Percentiles rank a stretch among this genome's conserved stretches.
phyloP scores from a whole-genome alignment of 2,113 vertebrate genomes.

The Pitta sordida region DNA sequence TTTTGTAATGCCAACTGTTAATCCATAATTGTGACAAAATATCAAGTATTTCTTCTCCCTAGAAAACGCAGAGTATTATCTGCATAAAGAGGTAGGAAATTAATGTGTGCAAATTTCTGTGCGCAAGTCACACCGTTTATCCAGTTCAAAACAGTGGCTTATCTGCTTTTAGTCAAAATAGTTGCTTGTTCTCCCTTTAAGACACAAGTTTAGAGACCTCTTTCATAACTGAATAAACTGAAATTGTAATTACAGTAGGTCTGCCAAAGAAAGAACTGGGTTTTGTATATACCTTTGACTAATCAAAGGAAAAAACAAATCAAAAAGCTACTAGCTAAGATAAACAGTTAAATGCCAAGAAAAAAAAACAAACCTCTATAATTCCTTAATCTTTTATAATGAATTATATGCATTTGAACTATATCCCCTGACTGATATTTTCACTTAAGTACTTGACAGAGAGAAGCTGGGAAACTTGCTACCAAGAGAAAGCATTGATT shows the following conservation, averaged over 20 bases:
- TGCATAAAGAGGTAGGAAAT: background rate
- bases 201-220: background rate
- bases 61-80: background rate
- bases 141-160: background rate
- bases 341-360: background rate
- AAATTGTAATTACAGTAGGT: background rate
- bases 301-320: background rate
- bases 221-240: background rate
- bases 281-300: background rate
- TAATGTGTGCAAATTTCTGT: background rate
- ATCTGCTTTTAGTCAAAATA: background rate
- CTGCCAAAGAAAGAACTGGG: background rate
- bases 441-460: background rate
- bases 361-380: background rate
- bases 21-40: background rate
- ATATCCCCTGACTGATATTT: background rate
- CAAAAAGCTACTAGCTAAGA: background rate
- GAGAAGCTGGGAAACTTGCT: background rate
- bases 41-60: background rate
- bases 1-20: background rate
- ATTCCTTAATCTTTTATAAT: background rate
- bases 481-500: conserved; percentile 20
- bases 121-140: background rate
- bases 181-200: background rate
- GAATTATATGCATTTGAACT: background rate